A percentile compares a stretch with the other conserved stretches of the same genome.
Conservation (phyloP, 1,140 invertebrate genomes). For the Drosophila takahashii region DNA sequence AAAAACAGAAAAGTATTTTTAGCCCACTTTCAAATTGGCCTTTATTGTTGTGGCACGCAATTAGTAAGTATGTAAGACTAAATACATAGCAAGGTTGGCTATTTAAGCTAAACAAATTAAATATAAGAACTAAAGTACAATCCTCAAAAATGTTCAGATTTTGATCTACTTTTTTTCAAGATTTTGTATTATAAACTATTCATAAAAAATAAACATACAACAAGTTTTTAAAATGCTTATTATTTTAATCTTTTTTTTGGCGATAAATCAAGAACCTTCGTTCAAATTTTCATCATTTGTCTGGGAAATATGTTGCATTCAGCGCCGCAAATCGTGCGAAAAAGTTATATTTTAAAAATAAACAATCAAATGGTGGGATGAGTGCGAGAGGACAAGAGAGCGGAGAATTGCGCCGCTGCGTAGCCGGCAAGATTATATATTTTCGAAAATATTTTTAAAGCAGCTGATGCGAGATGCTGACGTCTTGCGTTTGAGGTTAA, state of each 20-base stretch:
- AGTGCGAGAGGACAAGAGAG: constrained; percentile 6
- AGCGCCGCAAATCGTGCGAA: constrained; percentile 63
- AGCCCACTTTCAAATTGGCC: constrained; percentile 23
- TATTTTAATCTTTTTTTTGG: neutral
- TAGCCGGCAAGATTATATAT: constrained; percentile 73
- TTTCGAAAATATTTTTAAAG: constrained; percentile 77
- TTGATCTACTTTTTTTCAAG: too few relatives aligned
- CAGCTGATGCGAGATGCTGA: constrained; percentile 39
- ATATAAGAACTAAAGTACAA: too few relatives aligned
- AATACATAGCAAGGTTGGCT: neutral
- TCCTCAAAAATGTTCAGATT: too few relatives aligned
- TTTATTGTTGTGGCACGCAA: constrained; percentile 25
- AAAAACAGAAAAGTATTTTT: constrained; percentile 38
- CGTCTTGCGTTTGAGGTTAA: constrained; percentile 57
- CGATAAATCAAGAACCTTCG: constrained; percentile 9
- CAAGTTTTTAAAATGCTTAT: neutral
- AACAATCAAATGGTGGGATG: constrained; percentile 57
- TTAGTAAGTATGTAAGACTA: neutral
- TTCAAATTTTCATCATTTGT: neutral
- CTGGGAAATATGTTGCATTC: constrained; percentile 22
- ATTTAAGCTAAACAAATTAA: too few relatives aligned
- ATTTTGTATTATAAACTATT: too few relatives aligned
- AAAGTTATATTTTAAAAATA: constrained; percentile 78
- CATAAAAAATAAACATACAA: neutral
- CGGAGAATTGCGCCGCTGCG: constrained; percentile 26